These are phyloP conservation scores for Champsocephalus gunnari DNA, from an alignment of 2,797 vertebrate genomes.

Conservation along the genomic window DNA sequence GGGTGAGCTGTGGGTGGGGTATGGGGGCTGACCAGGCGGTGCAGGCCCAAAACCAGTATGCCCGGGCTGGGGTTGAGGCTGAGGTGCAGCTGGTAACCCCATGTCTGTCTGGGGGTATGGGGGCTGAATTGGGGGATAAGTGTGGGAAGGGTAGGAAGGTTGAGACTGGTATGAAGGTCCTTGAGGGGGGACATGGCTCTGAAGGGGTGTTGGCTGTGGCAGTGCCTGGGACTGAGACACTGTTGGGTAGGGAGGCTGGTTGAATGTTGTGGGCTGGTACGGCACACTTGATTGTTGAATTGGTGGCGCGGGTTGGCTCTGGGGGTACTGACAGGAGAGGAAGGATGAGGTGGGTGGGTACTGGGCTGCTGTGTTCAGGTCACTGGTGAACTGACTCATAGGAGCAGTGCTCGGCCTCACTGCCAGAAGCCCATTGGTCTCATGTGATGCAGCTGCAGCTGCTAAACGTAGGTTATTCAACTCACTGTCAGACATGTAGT, in stretches of 20 bases:
- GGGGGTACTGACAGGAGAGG: constrained; percentile 88
- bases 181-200: constrained; percentile 84
- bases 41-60: constrained; percentile 90
- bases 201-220: constrained; percentile 90
- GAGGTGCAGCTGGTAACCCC: constrained; percentile 80
- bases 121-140: constrained; percentile 85
- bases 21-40: constrained; percentile 86
- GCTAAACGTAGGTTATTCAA: constrained; percentile 93
- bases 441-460: constrained; percentile 87
- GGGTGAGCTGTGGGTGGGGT: constrained; percentile 89
- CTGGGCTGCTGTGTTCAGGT: constrained; percentile 86
- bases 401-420: constrained; percentile 86
- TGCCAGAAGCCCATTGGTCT: constrained; percentile 83
- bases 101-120: constrained; percentile 90
- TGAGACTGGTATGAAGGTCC: constrained; percentile 87
- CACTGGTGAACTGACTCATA: constrained; percentile 88
- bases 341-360: constrained; percentile 88
- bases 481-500: constrained; percentile 98
- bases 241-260: constrained; percentile 87
- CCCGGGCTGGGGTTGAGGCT: constrained; percentile 81
- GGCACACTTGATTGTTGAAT: constrained; percentile 76
- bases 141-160: constrained; percentile 86
- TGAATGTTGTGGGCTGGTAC: constrained; percentile 84
- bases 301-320: constrained; percentile 81
- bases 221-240: constrained; percentile 88